Base-by-base conservation (phyloP, 2,113 vertebrate species). In the Solea senegalensis region DNA sequence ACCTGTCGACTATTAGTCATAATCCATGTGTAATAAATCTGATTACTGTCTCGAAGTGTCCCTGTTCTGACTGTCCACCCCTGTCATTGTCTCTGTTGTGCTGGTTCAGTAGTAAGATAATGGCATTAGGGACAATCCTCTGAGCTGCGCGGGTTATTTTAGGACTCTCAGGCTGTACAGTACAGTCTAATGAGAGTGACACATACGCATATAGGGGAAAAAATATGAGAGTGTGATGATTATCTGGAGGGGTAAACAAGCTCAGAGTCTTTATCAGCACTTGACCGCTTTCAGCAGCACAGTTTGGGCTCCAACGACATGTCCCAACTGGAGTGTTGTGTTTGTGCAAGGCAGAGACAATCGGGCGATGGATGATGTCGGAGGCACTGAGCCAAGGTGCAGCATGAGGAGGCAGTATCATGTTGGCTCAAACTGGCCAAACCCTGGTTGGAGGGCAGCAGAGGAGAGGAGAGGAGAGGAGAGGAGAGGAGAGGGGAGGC, bases 121-220 rank as follows among this genome's bases (percentile, higher is more conserved):
- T 88, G 78, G 79, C 76, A 85, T 92, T 93, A 92, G 5, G 57
- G 58, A 71, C 85, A 93, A 92, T 92, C 91, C 91, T 79, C 76
- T 88, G 78, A 88, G 83, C 59, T 57, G 64, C 67, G 48, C 55
- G 8, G 70, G 86, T 81, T 91, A 90, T 92, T 93, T 89, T 86
- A 66, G 82, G 83, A 76, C 63, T 78, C 16, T 21, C 1, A 21
- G n/a, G 41, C n/a, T 54, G 55, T 70, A 43, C 62, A 16, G 58
- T 50, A 45, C 43, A 63, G 81, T 77, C 49, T 55, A 66, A 74
- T 68, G 44, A 75, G 71, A 67, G 53, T 67, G 65, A 69, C 28
- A 71, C 58, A 40, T 13, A 43, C 44, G 65, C 15, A 62, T 9
- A n/a, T 45, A 59, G n/a, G 14, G 8, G 53, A 27, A 34, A 52